Conservation (phyloP, 2,888 invertebrate species). For the Drosophila acutilabella region DNA sequence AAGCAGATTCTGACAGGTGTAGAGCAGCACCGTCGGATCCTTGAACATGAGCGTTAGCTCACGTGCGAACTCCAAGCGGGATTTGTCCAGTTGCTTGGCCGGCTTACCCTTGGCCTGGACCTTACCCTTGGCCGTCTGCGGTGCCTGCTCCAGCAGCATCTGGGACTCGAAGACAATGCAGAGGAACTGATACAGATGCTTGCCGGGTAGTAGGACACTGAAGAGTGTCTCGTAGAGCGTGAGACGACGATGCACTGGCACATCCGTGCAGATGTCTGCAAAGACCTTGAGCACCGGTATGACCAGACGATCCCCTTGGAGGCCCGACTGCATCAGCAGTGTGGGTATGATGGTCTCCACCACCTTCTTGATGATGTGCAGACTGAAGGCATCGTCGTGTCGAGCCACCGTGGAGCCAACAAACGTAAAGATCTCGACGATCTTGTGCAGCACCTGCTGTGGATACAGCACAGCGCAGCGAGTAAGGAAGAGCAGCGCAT, state of each 20-base stretch:
- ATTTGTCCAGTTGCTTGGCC: slow-evolving; percentile 75
- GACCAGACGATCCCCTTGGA: slow-evolving; percentile 83
- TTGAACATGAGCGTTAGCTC: slow-evolving; percentile 89
- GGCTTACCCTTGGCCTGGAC: slow-evolving; percentile 1
- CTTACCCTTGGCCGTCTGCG: slow-evolving; percentile 57
- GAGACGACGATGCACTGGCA: slow-evolving; percentile 95
- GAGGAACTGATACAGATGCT: slow-evolving; percentile 90
- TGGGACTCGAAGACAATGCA: slow-evolving; percentile 90
- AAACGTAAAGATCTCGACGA: slow-evolving; percentile 98
- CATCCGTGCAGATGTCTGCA: slow-evolving; percentile 94
- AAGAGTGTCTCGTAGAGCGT: slow-evolving; percentile 92
- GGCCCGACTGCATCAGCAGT: slow-evolving; percentile 86
- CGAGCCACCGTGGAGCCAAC: slow-evolving; percentile 97
- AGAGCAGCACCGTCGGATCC: slow-evolving; percentile 87
- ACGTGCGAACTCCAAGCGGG: slow-evolving; percentile 89
- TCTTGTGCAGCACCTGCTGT: slow-evolving; percentile 94
- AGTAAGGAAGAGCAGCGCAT: slow-evolving; percentile 93
- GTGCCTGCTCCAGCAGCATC: slow-evolving; percentile 87
- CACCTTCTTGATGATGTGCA: slow-evolving; percentile 95
- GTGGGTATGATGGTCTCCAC: slow-evolving; percentile 96
- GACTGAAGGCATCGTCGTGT: slow-evolving; percentile 97
- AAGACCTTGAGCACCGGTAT: slow-evolving; percentile 93
- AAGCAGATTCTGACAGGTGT: slow-evolving; percentile 89
- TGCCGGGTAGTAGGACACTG: slow-evolving; percentile 88
- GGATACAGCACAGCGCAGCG: slow-evolving; percentile 92